These are phyloP conservation scores for Pseudorasbora parva DNA, from an alignment of 2,113 vertebrate species.

Conservation along the genomic window DNA sequence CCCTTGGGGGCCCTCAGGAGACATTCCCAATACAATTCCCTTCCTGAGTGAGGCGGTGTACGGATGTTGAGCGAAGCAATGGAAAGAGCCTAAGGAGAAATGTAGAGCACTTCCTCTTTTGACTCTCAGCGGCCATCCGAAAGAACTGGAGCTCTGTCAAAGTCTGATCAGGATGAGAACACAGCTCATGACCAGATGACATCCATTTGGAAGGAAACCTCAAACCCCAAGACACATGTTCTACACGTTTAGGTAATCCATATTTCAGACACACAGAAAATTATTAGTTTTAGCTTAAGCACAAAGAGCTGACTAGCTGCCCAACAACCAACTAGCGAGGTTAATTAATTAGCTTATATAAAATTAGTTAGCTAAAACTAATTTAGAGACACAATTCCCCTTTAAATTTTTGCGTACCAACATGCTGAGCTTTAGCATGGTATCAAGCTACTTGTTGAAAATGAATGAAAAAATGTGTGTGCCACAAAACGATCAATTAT, in stretches of 20 bases:
- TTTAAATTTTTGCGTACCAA: not conserved
- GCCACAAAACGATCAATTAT: not conserved
- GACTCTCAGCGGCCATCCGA: conserved; percentile 5
- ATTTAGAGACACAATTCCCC: not conserved
- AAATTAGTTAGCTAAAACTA: not conserved
- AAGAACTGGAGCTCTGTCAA: conserved; percentile 37
- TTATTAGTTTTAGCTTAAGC: not conserved
- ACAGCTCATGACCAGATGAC: conserved; percentile 21
- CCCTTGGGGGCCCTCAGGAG: conserved; percentile 25
- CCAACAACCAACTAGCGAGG: not conserved
- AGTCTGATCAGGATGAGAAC: conserved; percentile 41
- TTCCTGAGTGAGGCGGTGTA: conserved; percentile 15
- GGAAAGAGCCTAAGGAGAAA: conserved; percentile 25
- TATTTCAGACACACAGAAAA: not conserved
- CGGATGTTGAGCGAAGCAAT: conserved; percentile 7
- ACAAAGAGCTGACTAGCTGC: not conserved
- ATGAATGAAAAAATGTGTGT: not conserved
- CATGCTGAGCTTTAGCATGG: not conserved
- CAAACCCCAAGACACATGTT: conserved; percentile 1
- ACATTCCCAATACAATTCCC: conserved; percentile 19
- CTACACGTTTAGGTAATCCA: not conserved
- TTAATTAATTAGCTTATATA: not conserved
- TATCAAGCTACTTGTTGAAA: not conserved
- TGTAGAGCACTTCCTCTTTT: conserved; percentile 22
- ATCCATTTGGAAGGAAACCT: conserved; percentile 17